These are phyloP conservation scores for Brachyrhaphis roseni DNA, from an alignment of 2,797 vertebrate species.

Conservation along the genomic window DNA sequence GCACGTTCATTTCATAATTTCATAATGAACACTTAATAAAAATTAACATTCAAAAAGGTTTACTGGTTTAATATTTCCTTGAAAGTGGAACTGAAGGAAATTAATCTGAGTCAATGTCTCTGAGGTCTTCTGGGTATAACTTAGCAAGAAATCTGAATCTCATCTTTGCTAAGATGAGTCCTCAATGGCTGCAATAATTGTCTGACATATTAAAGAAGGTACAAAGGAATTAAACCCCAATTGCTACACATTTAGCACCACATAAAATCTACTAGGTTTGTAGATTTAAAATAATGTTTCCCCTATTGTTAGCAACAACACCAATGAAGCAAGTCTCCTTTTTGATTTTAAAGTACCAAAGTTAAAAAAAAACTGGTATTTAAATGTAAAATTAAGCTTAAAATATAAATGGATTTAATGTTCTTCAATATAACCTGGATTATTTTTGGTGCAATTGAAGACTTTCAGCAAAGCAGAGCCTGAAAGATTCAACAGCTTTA, in stretches of 20 bases:
- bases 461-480: neutral
- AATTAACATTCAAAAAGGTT: neutral
- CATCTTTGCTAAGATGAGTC: neutral
- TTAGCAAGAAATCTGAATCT: neutral
- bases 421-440: neutral
- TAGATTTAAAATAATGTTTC: neutral
- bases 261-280: neutral
- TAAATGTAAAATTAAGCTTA: neutral
- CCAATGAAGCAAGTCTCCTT: neutral
- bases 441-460: neutral
- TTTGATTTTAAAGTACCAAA: neutral
- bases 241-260: neutral
- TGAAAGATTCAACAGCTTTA: neutral
- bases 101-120: neutral
- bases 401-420: neutral
- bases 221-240: neutral
- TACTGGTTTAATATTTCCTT: neutral
- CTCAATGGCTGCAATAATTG: neutral
- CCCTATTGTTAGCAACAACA: neutral
- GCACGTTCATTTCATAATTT: constrained; percentile 27
- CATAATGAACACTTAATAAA: constrained; percentile 5
- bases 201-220: neutral
- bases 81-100: neutral
- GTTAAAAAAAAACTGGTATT: neutral
- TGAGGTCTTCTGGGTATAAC: neutral